phyloP scores from a whole-genome alignment of 1,140 invertebrate genomes.

The Drosophila eugracilis region DNA sequence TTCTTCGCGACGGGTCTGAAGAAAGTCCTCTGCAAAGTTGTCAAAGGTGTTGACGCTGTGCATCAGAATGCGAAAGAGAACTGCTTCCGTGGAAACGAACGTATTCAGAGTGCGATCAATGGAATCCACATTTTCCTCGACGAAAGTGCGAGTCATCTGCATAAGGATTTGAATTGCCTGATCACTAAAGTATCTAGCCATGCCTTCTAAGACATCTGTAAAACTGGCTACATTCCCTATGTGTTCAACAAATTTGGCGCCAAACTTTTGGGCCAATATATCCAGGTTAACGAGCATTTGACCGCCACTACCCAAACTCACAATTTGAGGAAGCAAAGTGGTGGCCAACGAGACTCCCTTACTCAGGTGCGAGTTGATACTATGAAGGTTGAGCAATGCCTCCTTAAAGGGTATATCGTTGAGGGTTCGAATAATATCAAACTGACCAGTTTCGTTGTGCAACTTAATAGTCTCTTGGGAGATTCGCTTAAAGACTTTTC shows the following conservation, averaged over 20 bases:
- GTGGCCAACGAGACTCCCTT: slow-evolving; percentile 38
- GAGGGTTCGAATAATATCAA: slow-evolving; percentile 71
- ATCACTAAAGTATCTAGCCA: slow-evolving; percentile 58
- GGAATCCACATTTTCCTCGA: slow-evolving; percentile 58
- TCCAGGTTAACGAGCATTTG: slow-evolving; percentile 48
- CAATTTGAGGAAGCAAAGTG: slow-evolving; percentile 42
- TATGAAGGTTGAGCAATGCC: slow-evolving; percentile 52
- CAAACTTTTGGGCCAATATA: slow-evolving; percentile 44
- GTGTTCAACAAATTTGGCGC: slow-evolving; percentile 68
- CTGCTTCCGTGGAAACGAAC: slow-evolving; percentile 71
- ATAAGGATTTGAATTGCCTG: slow-evolving; percentile 53
- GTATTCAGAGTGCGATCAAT: slow-evolving; percentile 67
- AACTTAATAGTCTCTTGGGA: slow-evolving; percentile 51
- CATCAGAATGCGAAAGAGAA: slow-evolving; percentile 68
- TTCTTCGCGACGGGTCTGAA: slow-evolving; percentile 48
- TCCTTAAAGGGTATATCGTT: slow-evolving; percentile 78
- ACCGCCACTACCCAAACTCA: slow-evolving; percentile 22
- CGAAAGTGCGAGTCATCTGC: slow-evolving; percentile 60
- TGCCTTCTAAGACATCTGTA: slow-evolving; percentile 57
- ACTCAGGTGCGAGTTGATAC: slow-evolving; percentile 44
- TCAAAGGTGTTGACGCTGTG: slow-evolving; percentile 64
- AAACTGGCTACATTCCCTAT: slow-evolving; percentile 60
- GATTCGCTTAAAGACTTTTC: slow-evolving; percentile 56
- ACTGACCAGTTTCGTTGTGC: slow-evolving; percentile 39
- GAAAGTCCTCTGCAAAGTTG: slow-evolving; percentile 51